Base-by-base conservation (phyloP, 1,140 invertebrate species). In the Drosophila albomicans region DNA sequence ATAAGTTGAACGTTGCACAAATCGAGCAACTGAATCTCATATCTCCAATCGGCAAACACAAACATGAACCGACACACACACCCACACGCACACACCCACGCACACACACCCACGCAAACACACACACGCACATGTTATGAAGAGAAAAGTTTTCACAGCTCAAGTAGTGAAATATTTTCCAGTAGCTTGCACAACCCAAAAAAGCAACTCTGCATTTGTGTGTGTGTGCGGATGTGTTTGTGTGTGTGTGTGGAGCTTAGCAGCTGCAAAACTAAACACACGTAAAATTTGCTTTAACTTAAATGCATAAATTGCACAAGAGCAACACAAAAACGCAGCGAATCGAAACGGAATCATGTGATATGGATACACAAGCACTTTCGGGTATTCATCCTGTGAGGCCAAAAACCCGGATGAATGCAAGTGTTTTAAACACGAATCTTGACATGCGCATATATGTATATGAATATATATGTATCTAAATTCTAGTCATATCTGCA, bases 261-360 rank as follows among this genome's bases (percentile, higher is more conserved):
- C 63, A 51, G 38, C 79, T 66, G 78, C 71, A 78, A 67, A 69
- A 69, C 79, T 71, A 65, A 67, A 86, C 70, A 75, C 48, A 56
- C 66, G 68, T 46, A 68, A 74, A 72, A 73, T 80, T 69, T 74
- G 70, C 73, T 75, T 64, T 38, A 86, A 76, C 45, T 72, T 72
- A 67, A 78, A 70, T 89, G 82, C 82, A 87, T 87, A 82, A 82
- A 89, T 88, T 86, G 77, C 43, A 48, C 51, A 70, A 82, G 51
- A 49, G 66, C 63, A 74, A 62, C 38, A 62, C 38, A 75, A 75
- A 75, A 73, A 75, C 20, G 73, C 68, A 75, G 16, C 68, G 61
- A 75, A 65, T 71, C 57, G 65, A 74, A 74, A 62, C 65, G 35
- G 38, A 71, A 57, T 57, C 46, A 57, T 48, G 38, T 56, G 54